Evolutionary conservation across 1,140 invertebrate genomes (phyloP).

Genomic region (Coenobita brevimanus): DNA sequence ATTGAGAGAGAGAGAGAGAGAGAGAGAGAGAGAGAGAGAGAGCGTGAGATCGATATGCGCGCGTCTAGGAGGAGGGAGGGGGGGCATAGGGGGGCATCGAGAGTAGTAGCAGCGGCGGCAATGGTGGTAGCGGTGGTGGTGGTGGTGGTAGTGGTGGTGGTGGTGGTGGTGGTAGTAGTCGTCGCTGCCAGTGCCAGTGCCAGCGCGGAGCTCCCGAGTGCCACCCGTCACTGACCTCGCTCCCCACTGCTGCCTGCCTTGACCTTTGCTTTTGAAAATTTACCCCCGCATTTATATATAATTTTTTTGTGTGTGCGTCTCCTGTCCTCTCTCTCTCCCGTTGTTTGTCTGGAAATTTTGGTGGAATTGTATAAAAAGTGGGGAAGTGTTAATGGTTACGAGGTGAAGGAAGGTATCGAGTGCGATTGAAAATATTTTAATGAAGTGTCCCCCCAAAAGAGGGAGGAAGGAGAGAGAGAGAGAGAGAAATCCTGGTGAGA

Average conservation of each 20-base stretch:
- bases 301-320: no score
- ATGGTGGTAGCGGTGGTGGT: constrained; percentile 27
- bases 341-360: no score
- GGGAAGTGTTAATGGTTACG: no score
- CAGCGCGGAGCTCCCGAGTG: constrained; percentile 52
- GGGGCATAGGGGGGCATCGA: constrained; percentile 24
- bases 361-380: no score
- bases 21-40: constrained; percentile 40
- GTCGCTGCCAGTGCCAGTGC: constrained; percentile 44
- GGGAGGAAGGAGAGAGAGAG: no score
- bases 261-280: constrained; percentile 37
- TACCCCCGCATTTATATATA: constrained; percentile 13
- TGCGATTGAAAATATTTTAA: no score
- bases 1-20: constrained; percentile 39
- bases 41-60: constrained; percentile 55
- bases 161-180: neutral
- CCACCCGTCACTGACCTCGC: constrained; percentile 43
- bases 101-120: constrained; percentile 31
- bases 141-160: constrained; percentile 26
- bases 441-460: no score
- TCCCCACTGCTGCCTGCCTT: constrained; percentile 42
- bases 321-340: no score
- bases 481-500: no score
- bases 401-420: no score
- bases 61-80: constrained; percentile 11